Conservation (phyloP, 2,113 vertebrate species). For the Lanius collurio region DNA sequence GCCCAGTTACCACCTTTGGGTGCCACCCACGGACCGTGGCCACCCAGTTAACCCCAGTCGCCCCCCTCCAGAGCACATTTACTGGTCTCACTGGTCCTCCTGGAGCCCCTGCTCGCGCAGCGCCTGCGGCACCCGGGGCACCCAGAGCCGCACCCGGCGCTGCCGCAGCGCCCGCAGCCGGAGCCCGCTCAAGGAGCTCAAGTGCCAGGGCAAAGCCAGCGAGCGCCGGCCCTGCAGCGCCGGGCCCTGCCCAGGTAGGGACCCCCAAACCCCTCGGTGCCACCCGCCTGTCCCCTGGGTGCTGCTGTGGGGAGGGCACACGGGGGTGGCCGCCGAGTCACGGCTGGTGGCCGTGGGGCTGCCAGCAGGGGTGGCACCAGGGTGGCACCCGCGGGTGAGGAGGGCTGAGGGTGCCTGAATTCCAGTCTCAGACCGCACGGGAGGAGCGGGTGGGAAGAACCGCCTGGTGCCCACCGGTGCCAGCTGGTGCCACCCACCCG, state of each 20-base stretch:
- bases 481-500: not conserved
- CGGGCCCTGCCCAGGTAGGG: slow-evolving; percentile 78
- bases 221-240: slow-evolving; percentile 77
- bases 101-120: slow-evolving; percentile 84
- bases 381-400: not conserved
- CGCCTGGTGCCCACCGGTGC: not conserved
- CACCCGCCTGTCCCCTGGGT: not conserved
- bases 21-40: not conserved
- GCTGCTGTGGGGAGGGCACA: not conserved
- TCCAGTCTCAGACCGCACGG: not conserved
- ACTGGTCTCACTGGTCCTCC: slow-evolving; percentile 82
- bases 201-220: slow-evolving; percentile 79
- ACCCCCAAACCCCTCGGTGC: not conserved
- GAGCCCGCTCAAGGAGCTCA: slow-evolving; percentile 58
- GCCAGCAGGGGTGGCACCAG: too few species aligned
- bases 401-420: too few species aligned
- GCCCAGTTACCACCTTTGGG: too few species aligned
- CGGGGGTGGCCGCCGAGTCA: accelerated
- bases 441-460: not conserved
- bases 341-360: not conserved
- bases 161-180: slow-evolving; percentile 72
- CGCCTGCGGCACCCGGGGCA: slow-evolving; percentile 74
- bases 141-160: slow-evolving; percentile 78
- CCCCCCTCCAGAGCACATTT: slow-evolving; percentile 72
- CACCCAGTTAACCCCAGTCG: accelerated